A percentile compares a stretch with the other conserved stretches of the same genome.
phyloP scores from a whole-genome alignment of 1,140 invertebrate genomes.

The Macrobrachium rosenbergii region DNA sequence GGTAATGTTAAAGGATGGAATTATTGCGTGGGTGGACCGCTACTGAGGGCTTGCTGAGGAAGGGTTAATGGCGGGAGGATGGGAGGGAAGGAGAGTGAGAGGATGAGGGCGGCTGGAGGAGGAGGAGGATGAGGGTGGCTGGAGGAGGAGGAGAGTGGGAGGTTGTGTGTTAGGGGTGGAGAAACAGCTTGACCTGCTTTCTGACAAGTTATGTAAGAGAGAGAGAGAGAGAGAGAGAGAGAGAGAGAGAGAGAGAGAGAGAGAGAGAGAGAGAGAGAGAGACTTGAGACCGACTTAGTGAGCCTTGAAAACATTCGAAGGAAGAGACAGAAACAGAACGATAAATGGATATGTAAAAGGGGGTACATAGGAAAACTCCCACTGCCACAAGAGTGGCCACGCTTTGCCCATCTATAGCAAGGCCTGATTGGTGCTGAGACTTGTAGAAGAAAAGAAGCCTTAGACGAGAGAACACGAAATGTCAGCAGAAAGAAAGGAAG shows the following conservation, averaged over 20 bases:
- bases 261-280: neutral
- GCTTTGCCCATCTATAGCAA: no score
- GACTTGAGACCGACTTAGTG: neutral
- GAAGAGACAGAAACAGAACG: neutral
- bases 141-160: neutral
- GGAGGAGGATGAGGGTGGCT: neutral
- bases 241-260: slow-evolving; percentile 7
- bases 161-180: neutral
- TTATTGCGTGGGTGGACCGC: no score
- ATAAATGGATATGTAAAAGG: neutral
- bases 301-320: neutral
- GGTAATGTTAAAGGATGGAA: no score
- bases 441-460: no score
- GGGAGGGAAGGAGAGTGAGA: slow-evolving; percentile 18
- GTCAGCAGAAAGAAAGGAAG: no score
- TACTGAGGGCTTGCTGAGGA: slow-evolving; percentile 31
- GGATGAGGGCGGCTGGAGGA: neutral
- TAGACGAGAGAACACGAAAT: no score
- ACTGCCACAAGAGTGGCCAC: no score
- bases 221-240: slow-evolving; percentile 14
- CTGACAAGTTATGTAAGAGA: neutral
- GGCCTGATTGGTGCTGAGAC: no score
- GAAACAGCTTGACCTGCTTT: no score
- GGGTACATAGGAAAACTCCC: neutral
- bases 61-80: slow-evolving; percentile 18